Evolutionary conservation across 2,888 invertebrate genomes (phyloP), one percentile per base, ranked within the genome.

Genomic region (Drosophila tanythrix): DNA sequence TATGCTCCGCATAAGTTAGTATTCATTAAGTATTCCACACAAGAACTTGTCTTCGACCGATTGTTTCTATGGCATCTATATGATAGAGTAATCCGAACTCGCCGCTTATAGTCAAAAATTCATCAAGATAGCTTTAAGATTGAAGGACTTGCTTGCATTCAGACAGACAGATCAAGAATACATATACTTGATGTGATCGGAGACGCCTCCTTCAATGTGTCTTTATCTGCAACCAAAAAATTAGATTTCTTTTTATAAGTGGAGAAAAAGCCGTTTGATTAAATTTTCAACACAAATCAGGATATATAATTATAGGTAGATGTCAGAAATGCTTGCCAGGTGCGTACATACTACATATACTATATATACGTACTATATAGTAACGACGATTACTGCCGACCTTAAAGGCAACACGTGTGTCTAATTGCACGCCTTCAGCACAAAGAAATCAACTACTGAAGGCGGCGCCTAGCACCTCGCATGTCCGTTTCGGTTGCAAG

Each of bases 391-490:
- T 33, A 33, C 5, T 15, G n/a, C 13, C 38, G 40, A 40, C 21
- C 57, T 40, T 43, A 40, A 57, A 10, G 38, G 15, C 57, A 2
- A 40, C 25, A 50, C 38, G 38, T 61, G 61, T 43, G 56, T 52
- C 76, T 74, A 74, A 74, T 74, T 74, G 60, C 63, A 63, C 70
- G 55, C 31, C 62, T 55, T 59, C 46, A 40, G 36, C 53, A 31
- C 50, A 46, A 25, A 8, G 46, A 46, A 46, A 25, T 25, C 25
- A 8, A 46, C 46, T 40, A 21, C 11, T 8, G 33, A 36, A 38
- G 53, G 73, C 72, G 72, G 71, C 64, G 57, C 71, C 64, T 27
- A 50, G 67, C 50, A 62, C 61, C 61, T 67, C 33, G 48, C 18
- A 31, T 38, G 60, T 13, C 56, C 18, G 55, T 13, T 38, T 36